Percentiles rank a stretch among this genome's conserved stretches.
These are phyloP conservation scores for Craniophora ligustri DNA, from an alignment of 2,888 invertebrate species.

Conservation along the genomic window DNA sequence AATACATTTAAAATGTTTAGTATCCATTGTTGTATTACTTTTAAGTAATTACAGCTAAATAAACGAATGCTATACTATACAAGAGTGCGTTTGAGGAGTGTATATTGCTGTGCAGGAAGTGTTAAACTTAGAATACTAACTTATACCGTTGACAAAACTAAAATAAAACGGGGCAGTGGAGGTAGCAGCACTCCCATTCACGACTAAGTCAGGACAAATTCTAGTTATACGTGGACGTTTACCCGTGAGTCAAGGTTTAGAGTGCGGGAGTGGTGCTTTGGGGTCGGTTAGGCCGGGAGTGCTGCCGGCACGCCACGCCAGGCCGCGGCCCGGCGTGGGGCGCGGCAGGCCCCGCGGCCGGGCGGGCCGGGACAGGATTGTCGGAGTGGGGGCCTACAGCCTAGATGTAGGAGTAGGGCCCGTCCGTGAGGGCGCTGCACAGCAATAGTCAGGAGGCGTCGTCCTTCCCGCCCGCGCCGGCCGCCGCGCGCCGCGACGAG, in stretches of 20 bases:
- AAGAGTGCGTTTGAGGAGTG: slow-evolving; percentile 60
- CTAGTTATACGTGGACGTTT: slow-evolving; percentile 48
- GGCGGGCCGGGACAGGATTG: slow-evolving; percentile 63
- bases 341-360: slow-evolving; percentile 8
- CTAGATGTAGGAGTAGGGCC: slow-evolving; percentile 98
- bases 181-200: slow-evolving; percentile 47
- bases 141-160: slow-evolving; percentile 54
- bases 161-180: slow-evolving; percentile 52
- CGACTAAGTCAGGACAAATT: slow-evolving; percentile 40
- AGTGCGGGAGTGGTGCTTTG: slow-evolving; percentile 44
- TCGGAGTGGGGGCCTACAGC: slow-evolving; percentile 69
- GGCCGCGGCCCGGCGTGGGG: slow-evolving; percentile 11
- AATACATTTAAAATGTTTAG: slow-evolving; percentile 19
- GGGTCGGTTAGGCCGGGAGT: slow-evolving; percentile 22
- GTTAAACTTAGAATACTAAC: slow-evolving; percentile 51
- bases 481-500: slow-evolving; percentile 91
- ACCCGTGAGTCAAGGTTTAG: slow-evolving; percentile 29
- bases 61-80: slow-evolving; percentile 45
- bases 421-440: slow-evolving; percentile 99
- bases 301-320: slow-evolving; percentile 4
- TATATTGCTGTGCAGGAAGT: slow-evolving; percentile 62
- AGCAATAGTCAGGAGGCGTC: slow-evolving; percentile 99
- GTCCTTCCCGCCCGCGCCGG: slow-evolving; percentile 90
- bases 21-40: slow-evolving; percentile 21
- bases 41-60: slow-evolving; percentile 33